Evolutionary conservation across 2,888 invertebrate species (phyloP).

Genomic region (Dynastes hyllus): DNA sequence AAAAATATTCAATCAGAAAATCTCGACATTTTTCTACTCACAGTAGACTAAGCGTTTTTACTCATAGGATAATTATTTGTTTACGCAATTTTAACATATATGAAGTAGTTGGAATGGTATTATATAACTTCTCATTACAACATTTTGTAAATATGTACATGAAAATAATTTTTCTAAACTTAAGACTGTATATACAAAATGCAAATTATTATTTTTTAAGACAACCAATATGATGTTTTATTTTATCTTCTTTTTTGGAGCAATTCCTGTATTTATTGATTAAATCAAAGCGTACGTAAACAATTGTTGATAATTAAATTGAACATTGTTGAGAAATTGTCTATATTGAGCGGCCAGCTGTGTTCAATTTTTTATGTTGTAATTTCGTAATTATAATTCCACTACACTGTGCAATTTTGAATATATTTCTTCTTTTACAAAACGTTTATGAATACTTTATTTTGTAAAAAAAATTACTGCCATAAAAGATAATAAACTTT

Average conservation of each 20-base stretch:
- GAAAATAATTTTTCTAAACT: conserved; percentile 9
- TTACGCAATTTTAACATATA: conserved; percentile 7
- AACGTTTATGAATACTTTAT: conserved; percentile 45
- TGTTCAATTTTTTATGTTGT: conserved; percentile 58
- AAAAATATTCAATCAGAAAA: conserved; percentile 15
- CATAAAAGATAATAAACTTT: conserved; percentile 54
- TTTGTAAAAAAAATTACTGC: conserved; percentile 51
- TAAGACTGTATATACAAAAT: conserved; percentile 24
- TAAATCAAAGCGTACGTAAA: conserved; percentile 26
- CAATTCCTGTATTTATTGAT: conserved; percentile 42
- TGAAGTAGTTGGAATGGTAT: conserved; percentile 26
- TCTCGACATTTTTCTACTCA: conserved; percentile 42
- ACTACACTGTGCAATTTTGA: conserved; percentile 48
- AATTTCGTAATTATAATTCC: conserved; percentile 47
- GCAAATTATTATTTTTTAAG: conserved; percentile 45
- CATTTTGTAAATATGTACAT: conserved; percentile 47
- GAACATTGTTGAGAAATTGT: conserved; percentile 49
- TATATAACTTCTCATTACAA: conserved; percentile 29
- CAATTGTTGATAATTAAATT: conserved; percentile 36
- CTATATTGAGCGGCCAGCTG: conserved; percentile 55
- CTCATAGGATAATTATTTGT: conserved; percentile 37
- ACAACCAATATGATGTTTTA: conserved; percentile 14
- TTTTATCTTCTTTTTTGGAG: conserved; percentile 30
- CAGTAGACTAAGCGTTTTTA: conserved; percentile 30
- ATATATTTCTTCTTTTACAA: conserved; percentile 39